Percentiles rank a stretch among this genome's conserved stretches.
Evolutionary conservation across 2,113 vertebrate species (phyloP).

Genomic region (Corvus moneduloides): DNA sequence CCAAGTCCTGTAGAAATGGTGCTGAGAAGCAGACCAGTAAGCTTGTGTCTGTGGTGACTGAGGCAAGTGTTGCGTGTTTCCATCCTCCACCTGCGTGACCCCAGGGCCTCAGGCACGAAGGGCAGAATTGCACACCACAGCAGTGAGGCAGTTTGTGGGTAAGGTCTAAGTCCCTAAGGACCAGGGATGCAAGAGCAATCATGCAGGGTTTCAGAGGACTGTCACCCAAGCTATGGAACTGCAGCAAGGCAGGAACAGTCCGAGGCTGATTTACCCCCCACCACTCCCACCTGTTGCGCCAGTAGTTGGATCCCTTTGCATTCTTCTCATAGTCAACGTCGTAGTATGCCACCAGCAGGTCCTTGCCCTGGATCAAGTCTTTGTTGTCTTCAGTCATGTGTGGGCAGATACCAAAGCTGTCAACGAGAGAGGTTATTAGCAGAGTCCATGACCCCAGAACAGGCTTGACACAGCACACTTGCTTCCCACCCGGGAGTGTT

Average conservation of each 20-base stretch:
- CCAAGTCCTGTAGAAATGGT: not conserved
- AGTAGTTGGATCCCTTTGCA: conserved; percentile 97
- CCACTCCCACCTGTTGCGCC: conserved; percentile 89
- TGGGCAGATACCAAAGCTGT: conserved; percentile 93
- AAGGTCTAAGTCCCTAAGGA: not conserved
- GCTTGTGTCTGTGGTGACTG: not conserved
- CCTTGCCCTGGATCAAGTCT: conserved; percentile 90
- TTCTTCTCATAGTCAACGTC: conserved; percentile 97
- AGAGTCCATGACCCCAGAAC: not conserved
- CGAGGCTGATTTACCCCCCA: rapidly evolving
- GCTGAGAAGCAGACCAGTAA: not conserved
- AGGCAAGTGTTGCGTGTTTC: not conserved
- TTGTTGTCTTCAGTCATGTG: conserved; percentile 98
- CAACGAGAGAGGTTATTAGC: not conserved
- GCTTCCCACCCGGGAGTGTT: not conserved
- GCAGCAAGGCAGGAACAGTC: rapidly evolving
- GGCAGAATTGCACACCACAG: not conserved
- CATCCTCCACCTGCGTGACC: not conserved
- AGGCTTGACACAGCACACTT: not conserved
- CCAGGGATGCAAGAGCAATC: not conserved
- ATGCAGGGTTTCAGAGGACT: not conserved
- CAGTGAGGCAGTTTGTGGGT: not conserved
- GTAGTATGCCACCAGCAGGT: conserved; percentile 92
- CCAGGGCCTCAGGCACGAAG: not conserved
- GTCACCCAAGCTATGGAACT: not conserved